Evolutionary conservation across 2,113 vertebrate genomes (phyloP), one percentile per base, ranked within the genome.

Genomic region (Prunella fulvescens): DNA sequence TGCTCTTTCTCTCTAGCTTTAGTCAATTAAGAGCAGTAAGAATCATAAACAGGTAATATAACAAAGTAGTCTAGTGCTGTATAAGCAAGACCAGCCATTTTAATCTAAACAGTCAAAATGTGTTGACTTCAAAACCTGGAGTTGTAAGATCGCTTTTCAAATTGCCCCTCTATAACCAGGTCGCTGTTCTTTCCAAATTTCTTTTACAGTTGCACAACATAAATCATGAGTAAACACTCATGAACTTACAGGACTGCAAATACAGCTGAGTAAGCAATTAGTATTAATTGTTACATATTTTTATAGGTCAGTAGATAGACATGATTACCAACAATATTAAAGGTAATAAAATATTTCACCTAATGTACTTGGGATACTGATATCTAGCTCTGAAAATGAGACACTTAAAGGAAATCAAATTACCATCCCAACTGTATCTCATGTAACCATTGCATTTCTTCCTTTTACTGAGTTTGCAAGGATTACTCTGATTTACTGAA

Each of bases 361-460:
- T 81, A 60, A 79, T 53, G 4, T 58, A 58, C 44, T 67, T 31
- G 47, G 33, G 51, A 44, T 42, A 10, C 45, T 67, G 28, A 25
- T 57, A 77, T 22, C 28, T 50, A 72, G 7, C 19, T 57, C 53
- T 85, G 31, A 79, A 76, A 85, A 16, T n/a, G 40, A 86, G 23
- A 57, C 9, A 72, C 15, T 47, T 70, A 48, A 61, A 64, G 19
- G 13, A 78, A 84, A 44, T 11, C 35, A 72, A 87, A 79, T 57
- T 72, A 80, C 66, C 10, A 65, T 48, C 18, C 31, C 39, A 71
- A 15, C 0, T 0, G 0, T 22, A 26, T 19, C 33, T 57, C 48
- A 19, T 15, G 14, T 25, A 91, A 64, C 25, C 6, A 29, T 8
- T 64, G 9, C 3, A 35, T 86, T 78, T 92, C 18, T 81, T 86